Conservation (phyloP, 2,797 vertebrate genomes). For the Myotis daubentonii region DNA sequence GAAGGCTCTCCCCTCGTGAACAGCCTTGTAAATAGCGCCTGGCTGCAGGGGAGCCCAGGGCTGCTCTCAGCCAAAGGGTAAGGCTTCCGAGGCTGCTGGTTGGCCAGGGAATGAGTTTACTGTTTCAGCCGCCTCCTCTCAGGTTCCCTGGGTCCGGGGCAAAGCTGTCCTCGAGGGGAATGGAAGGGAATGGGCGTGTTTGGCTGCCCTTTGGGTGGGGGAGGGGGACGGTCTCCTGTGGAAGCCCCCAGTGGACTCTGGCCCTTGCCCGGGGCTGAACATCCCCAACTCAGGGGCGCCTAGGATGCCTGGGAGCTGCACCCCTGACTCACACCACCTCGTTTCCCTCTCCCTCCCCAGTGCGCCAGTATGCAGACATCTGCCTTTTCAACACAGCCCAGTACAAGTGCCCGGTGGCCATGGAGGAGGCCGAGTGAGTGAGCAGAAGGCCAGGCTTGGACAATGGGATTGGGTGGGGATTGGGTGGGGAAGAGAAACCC, state of each 20-base stretch:
- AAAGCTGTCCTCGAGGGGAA: neutral
- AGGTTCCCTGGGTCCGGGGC: neutral
- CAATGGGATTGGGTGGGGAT: neutral
- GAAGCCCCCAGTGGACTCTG: neutral
- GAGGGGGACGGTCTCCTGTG: neutral
- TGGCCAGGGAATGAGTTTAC: neutral
- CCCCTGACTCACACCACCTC: neutral
- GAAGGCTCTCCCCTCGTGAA: neutral
- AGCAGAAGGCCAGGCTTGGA: neutral
- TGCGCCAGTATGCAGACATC: slow-evolving; percentile 97
- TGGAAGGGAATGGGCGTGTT: neutral
- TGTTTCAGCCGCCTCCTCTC: neutral
- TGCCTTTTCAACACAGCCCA: slow-evolving; percentile 98
- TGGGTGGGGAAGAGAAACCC: neutral
- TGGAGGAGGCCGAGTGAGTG: slow-evolving; percentile 96
- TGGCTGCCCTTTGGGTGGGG: neutral
- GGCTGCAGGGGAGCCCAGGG: neutral
- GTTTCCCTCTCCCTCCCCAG: slow-evolving; percentile 79
- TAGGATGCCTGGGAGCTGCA: neutral
- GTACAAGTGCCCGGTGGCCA: slow-evolving; percentile 97
- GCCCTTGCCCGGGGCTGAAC: neutral
- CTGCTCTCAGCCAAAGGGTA: neutral
- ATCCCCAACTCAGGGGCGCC: slow-evolving; percentile 43
- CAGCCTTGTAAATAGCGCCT: neutral
- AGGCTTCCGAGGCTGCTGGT: neutral